These are phyloP conservation scores for Elephantulus edwardii DNA, from an alignment of 2,113 vertebrate species.

Conservation along the genomic window DNA sequence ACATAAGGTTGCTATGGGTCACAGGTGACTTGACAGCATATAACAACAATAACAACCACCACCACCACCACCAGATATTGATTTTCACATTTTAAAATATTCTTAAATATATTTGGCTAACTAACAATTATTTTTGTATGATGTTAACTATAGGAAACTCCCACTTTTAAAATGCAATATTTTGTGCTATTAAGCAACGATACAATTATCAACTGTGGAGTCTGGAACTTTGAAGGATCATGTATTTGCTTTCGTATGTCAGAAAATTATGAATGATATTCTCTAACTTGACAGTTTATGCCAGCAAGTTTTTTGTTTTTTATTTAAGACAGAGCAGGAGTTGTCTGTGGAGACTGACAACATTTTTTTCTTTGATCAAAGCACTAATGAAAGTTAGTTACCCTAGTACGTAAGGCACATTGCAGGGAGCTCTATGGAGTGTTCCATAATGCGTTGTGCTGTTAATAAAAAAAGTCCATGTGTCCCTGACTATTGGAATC, in stretches of 20 bases:
- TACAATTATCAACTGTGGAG: not conserved
- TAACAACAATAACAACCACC: no score
- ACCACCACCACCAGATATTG: no score
- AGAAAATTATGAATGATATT: not conserved
- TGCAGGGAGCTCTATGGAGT: no score
- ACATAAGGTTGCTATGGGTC: no score
- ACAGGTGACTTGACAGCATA: no score
- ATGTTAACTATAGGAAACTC: not conserved
- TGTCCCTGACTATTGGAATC: no score
- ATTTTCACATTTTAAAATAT: not conserved
- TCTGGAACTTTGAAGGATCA: not conserved
- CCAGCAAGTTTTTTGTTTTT: not conserved
- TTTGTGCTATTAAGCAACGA: not conserved
- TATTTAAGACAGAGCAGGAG: not conserved
- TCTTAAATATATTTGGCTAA: conserved; percentile 1
- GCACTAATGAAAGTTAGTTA: not conserved
- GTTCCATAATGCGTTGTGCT: no score
- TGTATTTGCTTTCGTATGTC: not conserved
- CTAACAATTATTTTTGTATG: not conserved
- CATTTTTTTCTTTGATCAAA: conserved; percentile 11
- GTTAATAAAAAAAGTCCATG: no score
- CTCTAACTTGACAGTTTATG: conserved; percentile 1
- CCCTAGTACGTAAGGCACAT: conserved; percentile 18
- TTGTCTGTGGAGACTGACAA: not conserved
- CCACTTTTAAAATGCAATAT: not conserved